Conservation (phyloP, 2,888 invertebrate species). For the Teleiodes luculella region DNA sequence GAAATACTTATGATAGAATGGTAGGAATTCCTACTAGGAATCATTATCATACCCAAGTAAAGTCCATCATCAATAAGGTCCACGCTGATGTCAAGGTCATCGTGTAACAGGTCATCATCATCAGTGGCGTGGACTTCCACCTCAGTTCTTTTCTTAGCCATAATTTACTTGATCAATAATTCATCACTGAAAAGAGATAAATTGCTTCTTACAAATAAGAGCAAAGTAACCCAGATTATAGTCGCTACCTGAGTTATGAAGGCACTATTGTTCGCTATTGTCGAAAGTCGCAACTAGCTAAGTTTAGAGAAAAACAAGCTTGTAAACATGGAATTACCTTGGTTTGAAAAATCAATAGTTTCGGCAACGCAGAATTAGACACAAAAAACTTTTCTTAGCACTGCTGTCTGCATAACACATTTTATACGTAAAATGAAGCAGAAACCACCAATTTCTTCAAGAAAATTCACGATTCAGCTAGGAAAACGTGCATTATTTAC, state of each 20-base stretch:
- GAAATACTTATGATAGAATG: too few relatives aligned
- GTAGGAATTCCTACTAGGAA: too few relatives aligned
- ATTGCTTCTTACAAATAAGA: not conserved
- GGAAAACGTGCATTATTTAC: too few relatives aligned
- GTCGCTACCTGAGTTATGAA: not conserved
- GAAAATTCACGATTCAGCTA: not conserved
- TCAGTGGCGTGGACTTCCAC: constrained; percentile 58
- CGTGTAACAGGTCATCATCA: constrained; percentile 36
- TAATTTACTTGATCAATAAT: constrained; percentile 28
- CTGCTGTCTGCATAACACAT: not conserved
- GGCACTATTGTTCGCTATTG: not conserved
- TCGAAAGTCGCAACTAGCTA: not conserved
- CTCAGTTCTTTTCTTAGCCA: constrained; percentile 61
- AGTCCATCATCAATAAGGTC: constrained; percentile 63
- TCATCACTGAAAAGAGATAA: not conserved
- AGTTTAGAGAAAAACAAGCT: not conserved
- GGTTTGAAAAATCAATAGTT: constrained; percentile 13
- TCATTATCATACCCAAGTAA: constrained; percentile 50
- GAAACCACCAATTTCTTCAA: not conserved
- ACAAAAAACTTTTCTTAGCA: not conserved
- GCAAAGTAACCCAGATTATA: not conserved
- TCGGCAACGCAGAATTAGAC: not conserved
- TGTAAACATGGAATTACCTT: constrained; percentile 8
- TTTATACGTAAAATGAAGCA: not conserved
- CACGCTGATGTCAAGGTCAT: constrained; percentile 57